phyloP scores from a whole-genome alignment of 2,113 vertebrate species.

The Leuciscus idus region DNA sequence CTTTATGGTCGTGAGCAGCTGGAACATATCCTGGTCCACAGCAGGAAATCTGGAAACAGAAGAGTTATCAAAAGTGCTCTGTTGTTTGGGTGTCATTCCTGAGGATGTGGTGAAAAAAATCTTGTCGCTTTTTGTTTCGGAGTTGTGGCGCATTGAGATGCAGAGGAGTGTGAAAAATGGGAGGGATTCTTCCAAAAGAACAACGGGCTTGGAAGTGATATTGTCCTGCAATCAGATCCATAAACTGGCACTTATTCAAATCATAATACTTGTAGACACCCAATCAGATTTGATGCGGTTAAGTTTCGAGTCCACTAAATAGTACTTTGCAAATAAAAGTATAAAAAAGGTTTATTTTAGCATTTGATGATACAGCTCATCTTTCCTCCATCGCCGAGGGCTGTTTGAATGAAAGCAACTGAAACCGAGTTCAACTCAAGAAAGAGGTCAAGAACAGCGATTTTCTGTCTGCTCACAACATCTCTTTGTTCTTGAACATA shows the following conservation, averaged over 20 bases:
- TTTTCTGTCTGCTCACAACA: constrained; percentile 1
- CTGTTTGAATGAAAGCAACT: constrained; percentile 10
- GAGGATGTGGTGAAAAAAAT: constrained; percentile 9
- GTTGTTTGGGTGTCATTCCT: constrained; percentile 31
- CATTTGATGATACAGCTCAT: neutral
- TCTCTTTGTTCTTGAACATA: constrained; percentile 17
- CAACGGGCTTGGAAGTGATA: neutral
- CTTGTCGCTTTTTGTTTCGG: constrained; percentile 17
- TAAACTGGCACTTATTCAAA: neutral
- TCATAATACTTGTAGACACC: neutral
- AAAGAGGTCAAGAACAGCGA: constrained; percentile 21
- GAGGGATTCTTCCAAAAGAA: neutral
- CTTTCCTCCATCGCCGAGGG: neutral
- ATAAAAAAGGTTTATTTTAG: neutral
- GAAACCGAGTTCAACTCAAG: neutral
- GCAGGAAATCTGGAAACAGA: constrained; percentile 30
- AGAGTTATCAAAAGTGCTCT: constrained; percentile 29
- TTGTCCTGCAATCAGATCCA: neutral
- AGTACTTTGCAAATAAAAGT: neutral
- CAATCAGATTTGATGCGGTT: neutral
- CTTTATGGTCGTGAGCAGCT: constrained; percentile 41
- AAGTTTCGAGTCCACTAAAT: neutral
- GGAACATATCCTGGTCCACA: constrained; percentile 38
- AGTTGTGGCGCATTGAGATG: constrained; percentile 7
- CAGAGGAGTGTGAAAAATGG: neutral